Percentiles rank a stretch among this genome's conserved stretches.
These are phyloP conservation scores for Clupea harengus DNA, from an alignment of 2,113 vertebrate genomes.

Conservation along the genomic window DNA sequence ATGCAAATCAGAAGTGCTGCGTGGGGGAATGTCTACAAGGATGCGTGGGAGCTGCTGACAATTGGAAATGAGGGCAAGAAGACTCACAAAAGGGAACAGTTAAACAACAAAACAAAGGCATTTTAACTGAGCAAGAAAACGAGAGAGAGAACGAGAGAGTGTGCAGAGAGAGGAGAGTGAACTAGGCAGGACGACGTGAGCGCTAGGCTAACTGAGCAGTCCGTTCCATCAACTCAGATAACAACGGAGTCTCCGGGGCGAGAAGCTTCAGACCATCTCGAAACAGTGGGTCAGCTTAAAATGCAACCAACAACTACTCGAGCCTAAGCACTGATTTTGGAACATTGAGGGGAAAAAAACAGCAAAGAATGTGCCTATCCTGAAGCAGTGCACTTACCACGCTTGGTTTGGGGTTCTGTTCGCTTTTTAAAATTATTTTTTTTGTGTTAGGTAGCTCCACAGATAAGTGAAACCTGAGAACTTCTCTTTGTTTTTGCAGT, in stretches of 20 bases:
- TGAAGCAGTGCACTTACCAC: background rate
- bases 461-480: background rate
- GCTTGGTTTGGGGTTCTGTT: background rate
- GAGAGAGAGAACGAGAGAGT: background rate
- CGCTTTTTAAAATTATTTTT: background rate
- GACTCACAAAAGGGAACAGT: background rate
- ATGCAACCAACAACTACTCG: background rate
- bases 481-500: background rate
- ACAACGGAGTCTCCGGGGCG: background rate
- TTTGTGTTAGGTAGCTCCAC: background rate
- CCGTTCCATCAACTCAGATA: background rate
- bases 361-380: background rate
- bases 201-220: background rate
- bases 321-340: background rate
- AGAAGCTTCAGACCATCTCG: background rate
- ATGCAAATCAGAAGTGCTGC: conserved; percentile 5
- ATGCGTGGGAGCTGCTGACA: background rate
- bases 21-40: conserved; percentile 7
- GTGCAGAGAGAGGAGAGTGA: background rate
- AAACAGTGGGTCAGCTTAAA: background rate
- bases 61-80: conserved; percentile 3
- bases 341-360: background rate
- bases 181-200: background rate
- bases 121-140: background rate
- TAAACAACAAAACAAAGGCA: background rate